Base-by-base conservation (phyloP, 2,888 invertebrate species). In the Strigamia transsilvanica region DNA sequence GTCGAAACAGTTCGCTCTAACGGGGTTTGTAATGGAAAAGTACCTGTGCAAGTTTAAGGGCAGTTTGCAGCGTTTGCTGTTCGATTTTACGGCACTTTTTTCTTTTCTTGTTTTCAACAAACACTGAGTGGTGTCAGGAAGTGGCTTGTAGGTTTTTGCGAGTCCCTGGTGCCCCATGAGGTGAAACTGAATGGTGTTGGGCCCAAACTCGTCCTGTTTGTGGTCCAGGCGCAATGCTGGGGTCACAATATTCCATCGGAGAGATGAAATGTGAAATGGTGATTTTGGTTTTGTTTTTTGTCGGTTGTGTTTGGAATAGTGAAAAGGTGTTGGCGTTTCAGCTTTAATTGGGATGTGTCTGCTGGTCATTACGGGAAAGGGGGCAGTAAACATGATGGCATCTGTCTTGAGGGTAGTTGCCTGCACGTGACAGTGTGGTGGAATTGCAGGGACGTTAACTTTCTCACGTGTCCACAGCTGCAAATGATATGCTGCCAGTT, bases 381-480 rank as follows among this genome's bases (percentile, higher is more conserved):
- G 21, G 56, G 21, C 56, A 56, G 56, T 56, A 56, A 56, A 56
- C 18, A 56, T 18, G 56, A 56, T 56, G 56, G 56, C 56, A n/a
- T 56, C 56, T 56, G 56, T 38, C 38, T n/a, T 18, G 56, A 18
- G 56, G 46, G 46, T 46, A 46, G 46, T 46, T 46, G 46, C 46
- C 46, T 56, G 56, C 56, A 18, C 56, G 56, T 56, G 56, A 56
- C 56, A 56, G 46, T 46, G 46, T 46, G 46, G 46, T n/a, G n/a
- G 46, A n/a, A 46, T 46, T 46, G 46, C 46, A 46, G 56, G 18
- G 56, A 56, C 56, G 56, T 51, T 51, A 51, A 51, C 15, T 51
- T 51, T 51, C 15, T n/a, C 51, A n/a, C 51, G 13, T n/a, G 13
- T 56, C 56, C n/a, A 18, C 56, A 56, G 56, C 56, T 56, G 56